Evolutionary conservation across 2,113 vertebrate genomes (phyloP), one percentile per base, ranked within the genome.

Genomic region (Spermophilus dauricus): DNA sequence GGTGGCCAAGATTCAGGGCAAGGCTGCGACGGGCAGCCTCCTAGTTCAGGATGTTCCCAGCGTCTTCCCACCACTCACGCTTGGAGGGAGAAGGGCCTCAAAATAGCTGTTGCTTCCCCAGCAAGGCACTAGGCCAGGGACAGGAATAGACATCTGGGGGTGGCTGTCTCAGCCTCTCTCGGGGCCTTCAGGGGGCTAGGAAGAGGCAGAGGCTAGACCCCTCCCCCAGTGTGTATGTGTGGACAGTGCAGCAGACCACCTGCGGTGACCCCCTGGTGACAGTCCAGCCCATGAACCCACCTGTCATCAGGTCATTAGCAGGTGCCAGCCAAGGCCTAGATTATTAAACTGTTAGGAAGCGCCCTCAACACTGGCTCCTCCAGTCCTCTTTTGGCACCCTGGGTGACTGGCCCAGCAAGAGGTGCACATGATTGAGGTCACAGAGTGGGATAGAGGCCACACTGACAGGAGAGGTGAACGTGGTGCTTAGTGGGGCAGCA

Each of bases 111-210:
- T 95, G 92, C 98, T 98, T 98, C 97, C 96, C 95, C 97, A 97
- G 98, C 97, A 91, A 94, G 86, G 97, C 96, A 72, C 97, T 94
- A 97, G 98, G 98, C 98, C 98, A 97, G 81, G 89, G 95, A 97
- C 97, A 97, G 92, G 98, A 98, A 98, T 98, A 98, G 98, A 96
- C 84, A 65, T 98, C 98, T 97, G 98, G 98, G 96, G 98, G 98
- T 97, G 98, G 98, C 98, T 48, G 94, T 89, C 92, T 97, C 97
- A 97, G 97, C 97, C 96, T 97, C 84, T 97, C 97, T 97, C 84
- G 51, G 89, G 95, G 95, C 92, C 94, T 80, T 93, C 69, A 77
- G 63, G 93, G 83, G 85, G 86, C 37, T 32, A 34, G 93, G 92
- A 93, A 96, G 37, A 96, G 83, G 70, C 85, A 87, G 94, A 89